These are phyloP conservation scores for Loris lydekkerianus DNA, from an alignment of 2,797 vertebrate species.

Conservation along the genomic window DNA sequence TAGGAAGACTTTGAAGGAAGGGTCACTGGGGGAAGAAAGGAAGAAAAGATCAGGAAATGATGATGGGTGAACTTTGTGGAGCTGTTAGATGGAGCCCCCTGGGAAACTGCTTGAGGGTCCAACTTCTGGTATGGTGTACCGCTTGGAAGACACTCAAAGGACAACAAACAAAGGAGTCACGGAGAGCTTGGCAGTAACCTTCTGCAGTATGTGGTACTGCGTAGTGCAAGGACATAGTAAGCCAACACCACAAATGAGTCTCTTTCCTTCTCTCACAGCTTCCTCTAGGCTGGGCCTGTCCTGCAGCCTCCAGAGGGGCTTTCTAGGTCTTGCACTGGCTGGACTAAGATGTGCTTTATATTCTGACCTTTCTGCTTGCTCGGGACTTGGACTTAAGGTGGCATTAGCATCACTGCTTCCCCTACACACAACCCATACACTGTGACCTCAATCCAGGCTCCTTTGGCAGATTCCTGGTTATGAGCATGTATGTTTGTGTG, in stretches of 20 bases:
- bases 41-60: not conserved
- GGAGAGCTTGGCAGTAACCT: no score
- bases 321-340: not conserved
- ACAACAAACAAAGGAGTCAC: no score
- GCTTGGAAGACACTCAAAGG: not conserved
- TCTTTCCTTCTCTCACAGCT: not conserved
- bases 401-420: not conserved
- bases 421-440: no score
- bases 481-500: not conserved
- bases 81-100: no score
- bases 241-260: not conserved
- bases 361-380: not conserved
- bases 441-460: not conserved
- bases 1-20: not conserved
- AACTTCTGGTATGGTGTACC: not conserved
- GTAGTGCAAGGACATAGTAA: not conserved
- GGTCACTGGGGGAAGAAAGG: not conserved
- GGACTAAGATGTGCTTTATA: not conserved
- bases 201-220: not conserved
- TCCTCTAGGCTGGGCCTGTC: not conserved
- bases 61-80: not conserved
- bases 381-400: not conserved
- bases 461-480: no score
- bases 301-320: not conserved
- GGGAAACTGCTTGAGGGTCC: not conserved